Base-by-base conservation (phyloP, 2,113 vertebrate genomes). In the Amia ocellicauda region DNA sequence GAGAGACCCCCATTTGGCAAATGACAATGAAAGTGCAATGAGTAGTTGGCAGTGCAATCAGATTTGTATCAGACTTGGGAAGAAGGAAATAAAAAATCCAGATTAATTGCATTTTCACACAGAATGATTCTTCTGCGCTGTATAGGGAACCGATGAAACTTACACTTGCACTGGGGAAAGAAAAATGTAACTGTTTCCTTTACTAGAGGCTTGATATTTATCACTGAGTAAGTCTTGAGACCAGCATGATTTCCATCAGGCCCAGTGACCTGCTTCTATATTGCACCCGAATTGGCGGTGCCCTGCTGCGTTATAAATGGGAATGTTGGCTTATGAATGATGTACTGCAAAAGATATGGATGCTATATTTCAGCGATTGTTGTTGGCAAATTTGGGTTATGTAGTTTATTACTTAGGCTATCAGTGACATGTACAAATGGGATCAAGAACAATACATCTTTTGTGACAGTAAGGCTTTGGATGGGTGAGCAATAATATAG, bases 391-490 rank as follows among this genome's bases (percentile, higher is more conserved):
- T 79, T 60, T 40, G 50, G 66, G 63, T 71, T 74, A 63, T 64
- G 28, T 68, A 68, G 64, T 63, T 72, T 75, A 69, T 63, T 72
- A 72, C 67, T 67, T 67, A 74, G 47, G 69, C 27, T 66, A 68
- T 73, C 73, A 71, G 62, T 75, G 74, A 76, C 67, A 73, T 74
- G 69, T 76, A 66, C 69, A 74, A 78, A 79, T 69, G 64, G 69
- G 70, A 66, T 77, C 69, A 68, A 53, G 69, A 69, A 58, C 61
- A 68, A 69, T 76, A 49, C 31, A 62, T 71, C 66, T 73, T 76
- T 50, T 54, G 36, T 52, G 71, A 67, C 69, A 64, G 67, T 70
- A 66, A 66, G 63, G 60, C 63, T 67, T 66, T 73, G 60, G 62
- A 45, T 71, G 61, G 61, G 55, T 78, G 72, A 64, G 66, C 64